Evolutionary conservation across 92 coral and sea anemone species (phyloP), one percentile per base, ranked within the genome.

Genomic region (Siderastrea siderea): DNA sequence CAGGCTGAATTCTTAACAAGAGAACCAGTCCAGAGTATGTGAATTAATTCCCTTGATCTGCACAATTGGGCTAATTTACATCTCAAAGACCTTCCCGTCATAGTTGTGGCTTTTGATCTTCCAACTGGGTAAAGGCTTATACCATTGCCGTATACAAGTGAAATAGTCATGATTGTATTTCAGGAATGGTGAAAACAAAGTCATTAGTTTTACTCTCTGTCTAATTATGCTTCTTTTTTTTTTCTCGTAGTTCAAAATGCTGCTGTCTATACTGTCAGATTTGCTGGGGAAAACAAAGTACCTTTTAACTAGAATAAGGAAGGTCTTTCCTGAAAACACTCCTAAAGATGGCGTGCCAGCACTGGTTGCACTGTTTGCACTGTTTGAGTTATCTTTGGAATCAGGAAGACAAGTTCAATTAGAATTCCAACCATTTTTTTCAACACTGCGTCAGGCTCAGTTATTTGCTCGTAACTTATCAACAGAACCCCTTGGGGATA

Each of bases 291-390:
- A 93, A 59, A 90, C 94, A 75, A 88, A 97, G 78, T 77, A 97
- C 75, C 90, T 86, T 76, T 83, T 97, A 68, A 90, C 93, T 10
- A 79, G 92, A 67, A 87, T 97, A 84, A 97, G 90, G 48, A 84
- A 96, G 74, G 85, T 97, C 44, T 97, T 97, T 76, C 95, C 96
- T 19, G 84, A 88, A 58, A 97, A 97, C 84, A n/a, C 82, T 4
- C 98, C 98, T 6, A 91, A 92, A 17, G 97, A 95, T n/a, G 98
- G 93, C 38, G 94, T 97, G 54, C 60, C 85, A 12, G 84, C 94
- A 53, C 89, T 97, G 65, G 92, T 96, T 63, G 78, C 92, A 64
- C 84, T 97, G 91, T 88, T 96, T 63, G 78, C 92, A 64, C 84
- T 97, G 91, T 88, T 95, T 65, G 89, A 79, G 52, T 58, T 89